Evolutionary conservation across 2,888 invertebrate genomes (phyloP).

Genomic region (Tipula confusa): DNA sequence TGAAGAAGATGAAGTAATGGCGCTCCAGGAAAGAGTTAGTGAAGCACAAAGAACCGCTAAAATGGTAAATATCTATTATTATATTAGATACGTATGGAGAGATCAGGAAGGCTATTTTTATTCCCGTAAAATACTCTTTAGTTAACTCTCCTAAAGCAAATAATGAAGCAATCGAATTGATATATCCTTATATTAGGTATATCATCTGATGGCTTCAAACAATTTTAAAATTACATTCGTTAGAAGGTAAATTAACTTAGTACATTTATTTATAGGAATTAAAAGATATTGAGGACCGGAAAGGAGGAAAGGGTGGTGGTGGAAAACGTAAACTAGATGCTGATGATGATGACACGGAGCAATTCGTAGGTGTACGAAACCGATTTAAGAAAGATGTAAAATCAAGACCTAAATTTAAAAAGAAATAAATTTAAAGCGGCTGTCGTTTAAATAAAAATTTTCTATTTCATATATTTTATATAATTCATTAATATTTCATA

Average conservation of each 20-base stretch:
- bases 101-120: background rate
- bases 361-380: constrained; percentile 72
- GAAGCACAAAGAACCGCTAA: constrained; percentile 91
- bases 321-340: constrained; percentile 54
- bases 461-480: background rate
- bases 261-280: constrained; percentile 57
- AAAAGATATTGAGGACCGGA: constrained; percentile 69
- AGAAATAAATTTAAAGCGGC: background rate
- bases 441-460: background rate
- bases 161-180: background rate
- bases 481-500: background rate
- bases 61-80: constrained; percentile 45
- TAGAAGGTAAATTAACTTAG: background rate
- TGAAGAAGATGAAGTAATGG: constrained; percentile 93
- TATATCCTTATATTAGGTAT: background rate
- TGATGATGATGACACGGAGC: constrained; percentile 78
- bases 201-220: background rate
- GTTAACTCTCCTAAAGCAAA: background rate
- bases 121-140: background rate
- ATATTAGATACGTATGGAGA: background rate
- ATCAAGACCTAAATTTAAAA: constrained; percentile 7
- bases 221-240: background rate
- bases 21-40: constrained; percentile 85
- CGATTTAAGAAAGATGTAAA: constrained; percentile 55
- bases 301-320: constrained; percentile 37